Conservation (phyloP, 1,140 invertebrate genomes). For the Oryzaephilus surinamensis region DNA sequence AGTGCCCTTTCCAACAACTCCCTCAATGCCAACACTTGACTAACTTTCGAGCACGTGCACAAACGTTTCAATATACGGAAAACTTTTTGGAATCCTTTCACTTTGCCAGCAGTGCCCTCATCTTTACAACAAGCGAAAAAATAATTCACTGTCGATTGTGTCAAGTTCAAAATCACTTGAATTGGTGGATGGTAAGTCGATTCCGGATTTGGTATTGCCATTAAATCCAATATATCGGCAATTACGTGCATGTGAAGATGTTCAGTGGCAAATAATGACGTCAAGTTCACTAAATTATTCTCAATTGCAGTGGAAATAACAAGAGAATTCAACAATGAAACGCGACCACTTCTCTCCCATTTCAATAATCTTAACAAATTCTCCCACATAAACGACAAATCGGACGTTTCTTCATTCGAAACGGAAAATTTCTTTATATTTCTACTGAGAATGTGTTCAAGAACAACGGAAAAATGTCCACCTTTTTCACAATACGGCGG, state of each 20-base stretch:
- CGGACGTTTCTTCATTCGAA: constrained; percentile 17
- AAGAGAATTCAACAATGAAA: constrained; percentile 35
- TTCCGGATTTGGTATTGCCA: constrained; percentile 33
- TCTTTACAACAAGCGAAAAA: constrained; percentile 63
- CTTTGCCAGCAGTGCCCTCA: constrained; percentile 40
- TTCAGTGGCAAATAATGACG: constrained; percentile 33
- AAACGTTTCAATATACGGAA: constrained; percentile 50
- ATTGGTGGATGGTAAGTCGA: constrained; percentile 33
- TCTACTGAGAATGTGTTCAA: constrained; percentile 37
- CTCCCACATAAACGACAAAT: constrained; percentile 35
- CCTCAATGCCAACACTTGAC: constrained; percentile 56
- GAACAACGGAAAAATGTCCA: constrained; percentile 41
- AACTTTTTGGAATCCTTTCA: constrained; percentile 50
- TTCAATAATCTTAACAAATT: constrained; percentile 40
- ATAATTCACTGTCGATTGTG: constrained; percentile 58
- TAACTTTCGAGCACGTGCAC: constrained; percentile 51
- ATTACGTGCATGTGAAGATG: constrained; percentile 39
- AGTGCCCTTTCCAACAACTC: constrained; percentile 60
- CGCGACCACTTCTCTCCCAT: constrained; percentile 42
- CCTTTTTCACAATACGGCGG: constrained; percentile 34
- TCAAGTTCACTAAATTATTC: constrained; percentile 39
- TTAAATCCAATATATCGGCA: constrained; percentile 36
- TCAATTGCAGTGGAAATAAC: constrained; percentile 39
- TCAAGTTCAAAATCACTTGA: constrained; percentile 48
- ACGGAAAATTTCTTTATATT: constrained; percentile 22